Percentiles rank a stretch among this genome's conserved stretches.
Evolutionary conservation across 1,140 invertebrate species (phyloP).

Genomic region (Pentalonia nigronervosa): DNA sequence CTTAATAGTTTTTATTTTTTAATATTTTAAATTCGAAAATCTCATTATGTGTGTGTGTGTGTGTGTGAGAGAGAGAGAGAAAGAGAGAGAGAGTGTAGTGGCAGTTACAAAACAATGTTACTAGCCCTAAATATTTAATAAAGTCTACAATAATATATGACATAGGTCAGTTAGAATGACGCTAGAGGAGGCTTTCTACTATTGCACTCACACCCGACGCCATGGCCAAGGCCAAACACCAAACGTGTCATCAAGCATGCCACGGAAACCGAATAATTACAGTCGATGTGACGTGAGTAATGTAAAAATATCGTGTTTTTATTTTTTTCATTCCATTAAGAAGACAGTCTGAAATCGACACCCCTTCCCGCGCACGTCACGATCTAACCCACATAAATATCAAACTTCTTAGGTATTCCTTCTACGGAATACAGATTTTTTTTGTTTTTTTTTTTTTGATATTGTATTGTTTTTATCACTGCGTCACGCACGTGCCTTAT

Average conservation of each 20-base stretch:
- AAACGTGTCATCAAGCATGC: neutral
- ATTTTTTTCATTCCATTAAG: neutral
- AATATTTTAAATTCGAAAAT: neutral
- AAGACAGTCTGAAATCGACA: neutral
- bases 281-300: neutral
- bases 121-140: neutral
- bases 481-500: neutral
- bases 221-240: neutral
- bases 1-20: neutral
- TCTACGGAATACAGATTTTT: neutral
- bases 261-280: neutral
- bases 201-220: neutral
- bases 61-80: no score
- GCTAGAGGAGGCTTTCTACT: neutral
- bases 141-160: neutral
- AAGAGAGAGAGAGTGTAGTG: no score
- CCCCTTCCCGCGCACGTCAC: neutral
- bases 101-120: neutral
- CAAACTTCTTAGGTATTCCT: neutral
- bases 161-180: no score
- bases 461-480: neutral
- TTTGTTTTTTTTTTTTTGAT: conserved; percentile 12
- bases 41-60: neutral
- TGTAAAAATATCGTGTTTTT: neutral
- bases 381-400: neutral